phyloP scores from a whole-genome alignment of 2,888 invertebrate species.

The Stenichneumon culpator region DNA sequence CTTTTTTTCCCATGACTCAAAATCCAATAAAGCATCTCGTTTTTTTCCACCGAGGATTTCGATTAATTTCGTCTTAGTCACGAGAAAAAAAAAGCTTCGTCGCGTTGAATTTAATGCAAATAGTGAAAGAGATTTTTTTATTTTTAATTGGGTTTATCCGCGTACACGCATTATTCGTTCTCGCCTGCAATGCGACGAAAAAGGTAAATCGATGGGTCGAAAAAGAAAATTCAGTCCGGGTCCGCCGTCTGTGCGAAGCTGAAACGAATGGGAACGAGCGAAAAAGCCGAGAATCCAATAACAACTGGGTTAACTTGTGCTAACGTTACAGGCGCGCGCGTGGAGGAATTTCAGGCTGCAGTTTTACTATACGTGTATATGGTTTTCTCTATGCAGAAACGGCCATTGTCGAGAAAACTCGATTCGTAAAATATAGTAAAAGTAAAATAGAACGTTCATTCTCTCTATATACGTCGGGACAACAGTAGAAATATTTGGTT shows the following conservation, averaged over 20 bases:
- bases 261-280: slow-evolving; percentile 55
- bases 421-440: slow-evolving; percentile 32
- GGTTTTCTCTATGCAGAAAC: slow-evolving; percentile 40
- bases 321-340: slow-evolving; percentile 28
- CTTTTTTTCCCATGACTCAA: background rate
- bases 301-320: slow-evolving; percentile 62
- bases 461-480: slow-evolving; percentile 6
- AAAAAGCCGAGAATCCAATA: slow-evolving; percentile 63
- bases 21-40: slow-evolving; percentile 26
- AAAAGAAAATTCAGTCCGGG: slow-evolving; percentile 21
- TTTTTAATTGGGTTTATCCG: slow-evolving; percentile 20
- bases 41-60: slow-evolving; percentile 15
- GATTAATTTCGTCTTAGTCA: slow-evolving; percentile 6
- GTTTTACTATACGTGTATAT: slow-evolving; percentile 1
- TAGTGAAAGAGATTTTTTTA: slow-evolving; percentile 18
- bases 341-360: slow-evolving; percentile 20
- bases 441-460: slow-evolving; percentile 43
- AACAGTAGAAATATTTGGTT: slow-evolving; percentile 14
- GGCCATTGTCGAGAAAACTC: slow-evolving; percentile 29
- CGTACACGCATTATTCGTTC: slow-evolving; percentile 49
- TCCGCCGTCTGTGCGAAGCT: slow-evolving; percentile 35
- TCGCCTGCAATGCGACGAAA: slow-evolving; percentile 63
- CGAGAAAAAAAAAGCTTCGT: background rate
- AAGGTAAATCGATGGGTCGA: slow-evolving; percentile 45
- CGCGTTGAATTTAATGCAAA: slow-evolving; percentile 1